A percentile compares a stretch with the other conserved stretches of the same genome.
Evolutionary conservation across 2,888 invertebrate species (phyloP).

Genomic region (Drosophila mayaguana): DNA sequence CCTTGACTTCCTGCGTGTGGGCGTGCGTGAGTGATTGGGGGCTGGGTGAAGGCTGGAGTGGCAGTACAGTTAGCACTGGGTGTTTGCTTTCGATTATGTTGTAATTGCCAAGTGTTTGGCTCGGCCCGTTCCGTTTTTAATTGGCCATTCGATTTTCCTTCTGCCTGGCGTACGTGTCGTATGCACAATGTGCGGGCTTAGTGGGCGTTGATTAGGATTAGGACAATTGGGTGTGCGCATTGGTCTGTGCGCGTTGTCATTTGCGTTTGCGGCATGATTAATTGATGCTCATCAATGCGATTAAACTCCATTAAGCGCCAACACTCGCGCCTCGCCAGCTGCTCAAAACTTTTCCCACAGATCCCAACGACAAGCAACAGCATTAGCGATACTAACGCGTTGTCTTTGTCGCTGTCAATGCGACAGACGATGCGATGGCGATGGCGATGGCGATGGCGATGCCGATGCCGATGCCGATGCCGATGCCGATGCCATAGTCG

Average conservation of each 20-base stretch:
- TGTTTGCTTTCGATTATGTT: conserved; percentile 49
- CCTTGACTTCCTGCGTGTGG: conserved; percentile 4
- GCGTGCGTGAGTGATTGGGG: not conserved
- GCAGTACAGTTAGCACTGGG: conserved; percentile 1
- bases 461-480: conserved; percentile 8
- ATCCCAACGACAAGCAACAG: conserved; percentile 47
- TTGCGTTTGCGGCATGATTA: conserved; percentile 75
- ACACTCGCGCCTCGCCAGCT: conserved; percentile 64
- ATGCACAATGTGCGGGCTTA: conserved; percentile 74
- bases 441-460: not conserved
- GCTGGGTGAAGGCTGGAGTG: not conserved
- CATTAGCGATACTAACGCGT: conserved; percentile 3
- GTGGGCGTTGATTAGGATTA: conserved; percentile 59
- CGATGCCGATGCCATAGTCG: not conserved
- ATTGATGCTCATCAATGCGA: conserved; percentile 79
- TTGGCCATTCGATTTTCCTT: conserved; percentile 66
- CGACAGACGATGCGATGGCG: conserved; percentile 3
- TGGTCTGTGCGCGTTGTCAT: conserved; percentile 46
- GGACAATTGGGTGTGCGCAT: conserved; percentile 40
- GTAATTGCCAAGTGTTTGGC: conserved; percentile 57
- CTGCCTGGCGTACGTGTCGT: conserved; percentile 67
- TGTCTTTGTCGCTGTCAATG: conserved; percentile 18
- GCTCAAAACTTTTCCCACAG: conserved; percentile 55
- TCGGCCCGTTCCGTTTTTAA: conserved; percentile 62
- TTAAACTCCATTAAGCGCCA: conserved; percentile 75